A percentile compares a stretch with the other conserved stretches of the same genome.
These are phyloP conservation scores for Rhagonycha lutea DNA, from an alignment of 2,888 invertebrate species.

Conservation along the genomic window DNA sequence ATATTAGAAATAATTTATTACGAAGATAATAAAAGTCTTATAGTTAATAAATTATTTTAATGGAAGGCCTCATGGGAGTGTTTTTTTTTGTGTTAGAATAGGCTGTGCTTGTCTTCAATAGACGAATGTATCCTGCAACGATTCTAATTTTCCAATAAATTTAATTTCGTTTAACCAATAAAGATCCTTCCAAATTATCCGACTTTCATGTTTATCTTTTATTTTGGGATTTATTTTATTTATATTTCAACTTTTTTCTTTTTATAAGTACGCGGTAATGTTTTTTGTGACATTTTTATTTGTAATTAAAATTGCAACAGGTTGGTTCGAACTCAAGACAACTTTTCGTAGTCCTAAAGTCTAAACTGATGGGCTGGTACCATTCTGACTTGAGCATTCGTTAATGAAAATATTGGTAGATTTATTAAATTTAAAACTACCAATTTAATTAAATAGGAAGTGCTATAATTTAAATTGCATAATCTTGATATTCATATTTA, in stretches of 20 bases:
- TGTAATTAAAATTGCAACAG: no score
- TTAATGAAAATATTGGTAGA: not conserved
- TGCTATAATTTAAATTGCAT: slow-evolving; percentile 1
- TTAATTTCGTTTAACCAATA: not conserved
- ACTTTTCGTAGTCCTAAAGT: not conserved
- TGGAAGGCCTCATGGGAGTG: not conserved
- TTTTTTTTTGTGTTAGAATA: not conserved
- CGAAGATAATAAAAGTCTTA: not conserved
- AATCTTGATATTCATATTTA: not conserved
- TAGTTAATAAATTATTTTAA: not conserved
- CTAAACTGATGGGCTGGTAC: not conserved
- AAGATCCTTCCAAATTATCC: not conserved
- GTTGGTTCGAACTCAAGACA: not conserved
- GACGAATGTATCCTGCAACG: not conserved
- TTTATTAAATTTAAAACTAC: not conserved
- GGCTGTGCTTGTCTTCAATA: not conserved
- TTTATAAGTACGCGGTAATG: no score
- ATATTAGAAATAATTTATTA: not conserved
- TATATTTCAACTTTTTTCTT: not conserved
- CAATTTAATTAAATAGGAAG: slow-evolving; percentile 5
- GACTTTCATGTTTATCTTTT: not conserved
- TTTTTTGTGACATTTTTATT: no score
- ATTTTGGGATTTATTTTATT: not conserved
- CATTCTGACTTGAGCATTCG: not conserved
- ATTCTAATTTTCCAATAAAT: not conserved